Percentiles rank a stretch among this genome's conserved stretches.
Conservation (phyloP, 2,888 invertebrate species). For the Scaptomyza flava region DNA sequence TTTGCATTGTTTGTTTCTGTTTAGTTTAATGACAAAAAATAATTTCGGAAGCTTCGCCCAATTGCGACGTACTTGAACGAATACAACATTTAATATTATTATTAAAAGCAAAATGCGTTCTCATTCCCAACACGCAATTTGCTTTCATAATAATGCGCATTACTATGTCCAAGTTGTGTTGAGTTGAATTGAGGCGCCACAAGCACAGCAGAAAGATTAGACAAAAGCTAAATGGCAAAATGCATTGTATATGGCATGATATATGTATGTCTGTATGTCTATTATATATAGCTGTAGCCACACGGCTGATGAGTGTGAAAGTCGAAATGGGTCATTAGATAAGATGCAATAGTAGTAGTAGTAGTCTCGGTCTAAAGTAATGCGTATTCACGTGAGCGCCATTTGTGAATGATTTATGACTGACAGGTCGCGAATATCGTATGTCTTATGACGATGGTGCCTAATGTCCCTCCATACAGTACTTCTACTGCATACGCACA, state of each 20-base stretch:
- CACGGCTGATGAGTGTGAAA: slow-evolving; percentile 36
- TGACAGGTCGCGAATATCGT: slow-evolving; percentile 49
- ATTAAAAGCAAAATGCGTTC: slow-evolving; percentile 39
- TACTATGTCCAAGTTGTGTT: slow-evolving; percentile 18
- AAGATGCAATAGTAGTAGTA: slow-evolving; percentile 34
- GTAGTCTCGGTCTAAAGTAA: background rate
- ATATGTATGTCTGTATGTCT: slow-evolving; percentile 5
- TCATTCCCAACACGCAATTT: slow-evolving; percentile 55
- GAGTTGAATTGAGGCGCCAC: slow-evolving; percentile 34
- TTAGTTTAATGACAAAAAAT: slow-evolving; percentile 55
- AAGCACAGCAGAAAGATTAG: slow-evolving; percentile 51
- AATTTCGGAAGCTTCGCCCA: slow-evolving; percentile 43
- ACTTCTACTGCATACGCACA: background rate
- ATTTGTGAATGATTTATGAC: slow-evolving; percentile 71
- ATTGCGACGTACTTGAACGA: slow-evolving; percentile 53
- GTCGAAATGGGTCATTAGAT: slow-evolving; percentile 66
- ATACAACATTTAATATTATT: slow-evolving; percentile 14
- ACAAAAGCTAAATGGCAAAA: slow-evolving; percentile 59
- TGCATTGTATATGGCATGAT: slow-evolving; percentile 27
- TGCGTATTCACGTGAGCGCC: slow-evolving; percentile 59
- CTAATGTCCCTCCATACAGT: slow-evolving; percentile 13
- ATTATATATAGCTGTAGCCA: slow-evolving; percentile 2
- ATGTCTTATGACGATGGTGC: slow-evolving; percentile 29
- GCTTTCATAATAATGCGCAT: slow-evolving; percentile 61
- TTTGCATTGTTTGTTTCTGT: slow-evolving; percentile 61